Conservation (phyloP, 2,888 invertebrate species). For the Cremastinae sp. region DNA sequence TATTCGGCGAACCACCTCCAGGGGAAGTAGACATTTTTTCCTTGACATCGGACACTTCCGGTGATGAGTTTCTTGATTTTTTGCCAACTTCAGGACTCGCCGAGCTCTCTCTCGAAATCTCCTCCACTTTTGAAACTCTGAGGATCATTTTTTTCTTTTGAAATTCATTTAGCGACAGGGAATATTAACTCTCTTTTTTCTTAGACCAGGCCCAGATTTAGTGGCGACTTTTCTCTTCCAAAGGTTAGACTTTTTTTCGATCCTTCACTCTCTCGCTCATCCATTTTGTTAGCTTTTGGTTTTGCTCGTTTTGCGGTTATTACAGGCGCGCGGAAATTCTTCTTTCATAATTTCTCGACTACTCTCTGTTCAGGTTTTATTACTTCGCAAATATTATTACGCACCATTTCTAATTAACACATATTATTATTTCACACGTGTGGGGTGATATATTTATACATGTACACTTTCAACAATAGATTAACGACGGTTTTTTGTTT, state of each 20-base stretch:
- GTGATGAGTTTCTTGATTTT: slow-evolving; percentile 36
- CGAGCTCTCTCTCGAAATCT: slow-evolving; percentile 41
- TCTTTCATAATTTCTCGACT: slow-evolving; percentile 13
- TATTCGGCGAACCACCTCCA: slow-evolving; percentile 11
- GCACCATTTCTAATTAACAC: slow-evolving; percentile 25
- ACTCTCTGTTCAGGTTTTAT: neutral
- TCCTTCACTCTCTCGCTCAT: slow-evolving; percentile 30
- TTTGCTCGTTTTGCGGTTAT: slow-evolving; percentile 50
- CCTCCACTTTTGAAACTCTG: slow-evolving; percentile 55
- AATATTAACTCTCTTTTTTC: slow-evolving; percentile 19
- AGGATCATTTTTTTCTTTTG: slow-evolving; percentile 46
- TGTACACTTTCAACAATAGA: slow-evolving; percentile 2
- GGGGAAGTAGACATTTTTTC: slow-evolving; percentile 18
- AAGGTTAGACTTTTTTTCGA: slow-evolving; percentile 48
- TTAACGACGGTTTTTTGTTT: neutral
- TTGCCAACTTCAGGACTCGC: slow-evolving; percentile 40
- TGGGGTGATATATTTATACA: slow-evolving; percentile 27
- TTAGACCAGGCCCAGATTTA: slow-evolving; percentile 49
- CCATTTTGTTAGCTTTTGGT: slow-evolving; percentile 48
- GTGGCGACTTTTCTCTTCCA: slow-evolving; percentile 39
- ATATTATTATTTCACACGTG: slow-evolving; percentile 13
- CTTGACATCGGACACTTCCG: slow-evolving; percentile 21
- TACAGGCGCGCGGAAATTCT: slow-evolving; percentile 28
- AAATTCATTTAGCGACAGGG: slow-evolving; percentile 22
- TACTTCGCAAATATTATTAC: slow-evolving; percentile 26